Percentiles rank a stretch among this genome's conserved stretches.
phyloP scores from a whole-genome alignment of 2,113 vertebrate species.

The Mormoops blainvillei region DNA sequence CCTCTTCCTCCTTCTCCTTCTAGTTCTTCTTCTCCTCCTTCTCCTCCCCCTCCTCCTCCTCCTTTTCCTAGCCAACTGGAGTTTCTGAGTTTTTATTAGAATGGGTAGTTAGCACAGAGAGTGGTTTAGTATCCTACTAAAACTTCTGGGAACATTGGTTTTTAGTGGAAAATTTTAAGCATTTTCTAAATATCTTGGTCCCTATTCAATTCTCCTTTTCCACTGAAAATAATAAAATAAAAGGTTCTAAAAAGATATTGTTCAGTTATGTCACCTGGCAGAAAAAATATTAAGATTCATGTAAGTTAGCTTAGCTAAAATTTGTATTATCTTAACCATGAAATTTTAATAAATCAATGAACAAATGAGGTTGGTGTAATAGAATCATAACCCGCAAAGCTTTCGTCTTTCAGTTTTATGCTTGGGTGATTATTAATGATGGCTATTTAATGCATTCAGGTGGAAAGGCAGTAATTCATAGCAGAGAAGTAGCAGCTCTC shows the following conservation, averaged over 20 bases:
- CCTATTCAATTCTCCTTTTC: background rate
- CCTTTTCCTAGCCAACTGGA: background rate
- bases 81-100: background rate
- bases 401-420: conserved; percentile 60
- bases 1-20: no score
- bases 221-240: background rate
- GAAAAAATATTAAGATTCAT: conserved; percentile 29
- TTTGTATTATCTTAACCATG: conserved; percentile 50
- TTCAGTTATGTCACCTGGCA: background rate
- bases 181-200: conserved; percentile 11
- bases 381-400: conserved; percentile 65
- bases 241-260: background rate
- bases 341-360: conserved; percentile 71
- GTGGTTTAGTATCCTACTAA: background rate
- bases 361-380: conserved; percentile 60
- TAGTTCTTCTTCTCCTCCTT: no score
- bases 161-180: background rate
- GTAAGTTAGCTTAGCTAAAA: conserved; percentile 3
- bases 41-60: no score
- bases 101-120: background rate
- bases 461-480: conserved; percentile 64
- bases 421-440: conserved; percentile 70
- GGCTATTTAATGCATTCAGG: conserved; percentile 60
- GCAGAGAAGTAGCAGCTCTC: conserved; percentile 25
- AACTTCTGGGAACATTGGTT: background rate